Evolutionary conservation across 2,113 vertebrate genomes (phyloP), one percentile per base, ranked within the genome.

Genomic region (Actenoides lindsayi): DNA sequence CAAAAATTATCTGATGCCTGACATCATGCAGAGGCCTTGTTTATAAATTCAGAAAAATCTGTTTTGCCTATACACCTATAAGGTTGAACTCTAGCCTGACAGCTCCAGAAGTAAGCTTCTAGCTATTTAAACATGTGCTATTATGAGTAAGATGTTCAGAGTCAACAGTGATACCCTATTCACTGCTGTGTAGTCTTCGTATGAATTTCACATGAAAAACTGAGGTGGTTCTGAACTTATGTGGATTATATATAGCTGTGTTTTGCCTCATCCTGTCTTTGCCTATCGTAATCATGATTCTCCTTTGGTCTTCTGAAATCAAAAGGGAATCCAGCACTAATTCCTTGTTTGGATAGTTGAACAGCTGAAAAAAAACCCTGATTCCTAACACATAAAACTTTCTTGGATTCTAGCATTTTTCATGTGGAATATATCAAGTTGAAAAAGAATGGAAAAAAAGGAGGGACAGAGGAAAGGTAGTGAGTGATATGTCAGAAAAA

Each of bases 381-480:
- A 50, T 60, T 77, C 10, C 25, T n/a, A 69, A 7, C 25, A 46
- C 16, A 46, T 70, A 62, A 50, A 81, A 15, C 0, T 8, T 57
- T 18, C 17, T 42, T 60, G 30, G 18, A 64, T 82, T 88, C 48
- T 41, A 42, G 44, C 4, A 30, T 82, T 53, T 92, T 78, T 59
- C 18, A 51, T 30, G 33, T 78, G 30, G 42, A 69, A 81, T 6
- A 51, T 8, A 60, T 11, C 11, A 65, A 5, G 13, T n/a, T 16
- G 53, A 35, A 92, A 71, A 90, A 83, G 16, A 83, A 70, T 1
- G 5, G 6, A 5, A 62, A 62, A 48, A 65, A 24, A 46, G 12
- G 3, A 10, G 0, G 1, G 0, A 1, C 6, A 2, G 8, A 70
- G 25, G 5, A 71, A 67, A 77, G 28, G 18, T 1, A 56, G 6